Base-by-base conservation (phyloP, 2,888 invertebrate species). In the Drosophila yooni region DNA sequence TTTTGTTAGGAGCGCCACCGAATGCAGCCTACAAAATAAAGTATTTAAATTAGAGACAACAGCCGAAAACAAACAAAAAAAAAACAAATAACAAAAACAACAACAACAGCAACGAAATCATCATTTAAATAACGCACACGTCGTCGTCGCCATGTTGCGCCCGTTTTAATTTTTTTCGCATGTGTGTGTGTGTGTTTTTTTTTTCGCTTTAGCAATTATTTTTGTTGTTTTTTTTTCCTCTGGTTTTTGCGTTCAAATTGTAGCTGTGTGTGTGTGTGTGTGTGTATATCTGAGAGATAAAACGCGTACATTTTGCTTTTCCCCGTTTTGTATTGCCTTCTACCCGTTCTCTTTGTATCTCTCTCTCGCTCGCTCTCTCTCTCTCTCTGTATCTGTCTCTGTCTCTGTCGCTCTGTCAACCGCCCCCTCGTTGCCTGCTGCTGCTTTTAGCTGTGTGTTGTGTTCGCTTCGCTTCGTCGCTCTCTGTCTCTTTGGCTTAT, bases 81-180 rank as follows among this genome's bases (percentile, higher is more conserved):
- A 59, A 59, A 50, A 36, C 29, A 62, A 54, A 54, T 31, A 70
- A 34, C 27, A 62, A 51, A 43, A 66, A 59, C 33, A 33, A 62
- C 46, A 76, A 52, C 56, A 74, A 62, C 70, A 61, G 71, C 70
- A 72, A 74, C 74, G 73, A 85, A 76, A 87, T 89, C 84, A 83
- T 83, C 82, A 85, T 85, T 85, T 85, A 87, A 85, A 85, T 89
- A 89, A 89, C 84, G 89, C 89, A 87, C 77, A 89, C 89, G 80
- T 83, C 70, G 84, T 50, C 74, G 71, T 74, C 81, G 83, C 71
- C 85, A 87, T 82, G 72, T 80, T 88, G 76, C 70, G 86, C 66
- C 73, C 73, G 75, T 83, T 82, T 86, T 70, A 57, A 69, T 64
- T 70, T 76, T 75, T 58, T 63, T 71, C 61, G 10, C 51, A 51